Percentiles rank a stretch among this genome's conserved stretches.
These are phyloP conservation scores for Hirtodrosophila duncani DNA, from an alignment of 2,888 invertebrate species.

Conservation along the genomic window DNA sequence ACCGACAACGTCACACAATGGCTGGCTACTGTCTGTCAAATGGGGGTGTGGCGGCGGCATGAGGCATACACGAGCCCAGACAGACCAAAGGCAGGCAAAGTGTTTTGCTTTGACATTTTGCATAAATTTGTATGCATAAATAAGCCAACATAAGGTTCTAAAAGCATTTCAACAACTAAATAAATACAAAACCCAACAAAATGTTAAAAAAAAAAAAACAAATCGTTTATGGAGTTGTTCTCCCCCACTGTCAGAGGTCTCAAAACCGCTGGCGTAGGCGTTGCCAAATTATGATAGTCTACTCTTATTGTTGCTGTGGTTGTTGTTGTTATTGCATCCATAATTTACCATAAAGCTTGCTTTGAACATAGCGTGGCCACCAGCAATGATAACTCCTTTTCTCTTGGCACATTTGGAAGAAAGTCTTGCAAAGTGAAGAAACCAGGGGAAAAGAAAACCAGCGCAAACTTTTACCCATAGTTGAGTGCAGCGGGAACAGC, in stretches of 20 bases:
- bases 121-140: conserved; percentile 37
- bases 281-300: conserved; percentile 48
- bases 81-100: conserved; percentile 14
- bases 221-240: conserved; percentile 25
- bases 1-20: conserved; percentile 39
- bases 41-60: background rate
- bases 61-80: conserved; percentile 28
- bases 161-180: conserved; percentile 8
- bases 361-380: conserved; percentile 25
- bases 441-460: conserved; percentile 33
- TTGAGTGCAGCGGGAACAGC: background rate
- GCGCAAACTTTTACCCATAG: conserved; percentile 40
- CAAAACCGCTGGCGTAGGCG: too few relatives aligned
- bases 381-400: conserved; percentile 27
- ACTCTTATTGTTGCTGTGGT: too few relatives aligned
- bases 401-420: conserved; percentile 26
- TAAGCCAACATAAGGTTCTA: conserved; percentile 24
- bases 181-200: conserved; percentile 11
- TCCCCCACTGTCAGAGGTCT: too few relatives aligned
- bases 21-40: conserved; percentile 35
- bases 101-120: conserved; percentile 43
- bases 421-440: too few relatives aligned
- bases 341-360: too few relatives aligned
- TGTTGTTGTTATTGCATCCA: too few relatives aligned
- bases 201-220: conserved; percentile 1